phyloP scores from a whole-genome alignment of 2,113 vertebrate species.

The Crotalus horridus region DNA sequence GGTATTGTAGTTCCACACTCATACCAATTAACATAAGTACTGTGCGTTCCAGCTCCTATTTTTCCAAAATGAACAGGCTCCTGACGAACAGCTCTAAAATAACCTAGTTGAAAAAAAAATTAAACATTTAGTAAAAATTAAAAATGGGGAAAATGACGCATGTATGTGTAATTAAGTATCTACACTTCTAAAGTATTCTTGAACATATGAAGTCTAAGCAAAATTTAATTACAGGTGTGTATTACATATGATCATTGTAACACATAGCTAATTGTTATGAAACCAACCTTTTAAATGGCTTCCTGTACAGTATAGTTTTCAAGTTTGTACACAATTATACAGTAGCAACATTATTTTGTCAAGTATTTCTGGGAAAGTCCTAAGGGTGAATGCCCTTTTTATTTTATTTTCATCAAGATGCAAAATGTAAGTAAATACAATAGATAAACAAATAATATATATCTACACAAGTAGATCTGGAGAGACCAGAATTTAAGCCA shows the following conservation, averaged over 20 bases:
- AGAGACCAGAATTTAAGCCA: background rate
- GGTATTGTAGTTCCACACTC: conserved; percentile 95
- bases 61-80: conserved; percentile 92
- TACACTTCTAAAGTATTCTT: background rate
- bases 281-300: background rate
- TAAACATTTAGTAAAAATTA: fast-evolving
- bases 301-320: background rate
- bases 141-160: background rate
- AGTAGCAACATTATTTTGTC: background rate
- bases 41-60: conserved; percentile 86
- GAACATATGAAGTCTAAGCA: background rate
- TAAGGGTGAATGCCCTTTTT: background rate
- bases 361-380: background rate
- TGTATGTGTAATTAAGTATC: background rate
- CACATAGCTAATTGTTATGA: background rate
- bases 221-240: background rate
- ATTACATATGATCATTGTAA: background rate
- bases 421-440: background rate
- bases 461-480: background rate
- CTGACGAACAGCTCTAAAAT: conserved; percentile 89
- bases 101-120: conserved; percentile 71
- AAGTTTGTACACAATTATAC: background rate
- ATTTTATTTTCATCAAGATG: background rate
- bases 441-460: background rate
- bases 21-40: conserved; percentile 93